Conservation (phyloP, 2,888 invertebrate species). For the Leptogaster cylindrica region DNA sequence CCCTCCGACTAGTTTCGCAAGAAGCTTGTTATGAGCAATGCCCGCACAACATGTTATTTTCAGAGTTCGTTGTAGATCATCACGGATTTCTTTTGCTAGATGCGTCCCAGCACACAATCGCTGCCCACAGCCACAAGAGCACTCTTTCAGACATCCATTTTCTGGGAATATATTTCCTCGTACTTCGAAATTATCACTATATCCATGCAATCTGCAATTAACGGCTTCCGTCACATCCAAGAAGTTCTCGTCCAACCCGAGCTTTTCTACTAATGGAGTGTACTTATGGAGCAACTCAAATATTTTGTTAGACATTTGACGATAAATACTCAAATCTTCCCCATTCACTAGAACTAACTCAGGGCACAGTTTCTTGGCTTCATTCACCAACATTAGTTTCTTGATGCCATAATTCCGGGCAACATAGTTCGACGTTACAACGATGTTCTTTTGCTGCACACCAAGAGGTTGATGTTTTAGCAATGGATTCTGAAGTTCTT, state of each 20-base stretch:
- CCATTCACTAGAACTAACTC: constrained; percentile 78
- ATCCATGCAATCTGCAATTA: constrained; percentile 47
- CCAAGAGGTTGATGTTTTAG: constrained; percentile 74
- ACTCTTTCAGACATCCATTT: constrained; percentile 66
- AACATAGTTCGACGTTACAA: constrained; percentile 85
- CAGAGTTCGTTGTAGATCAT: constrained; percentile 71
- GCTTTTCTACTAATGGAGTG: constrained; percentile 76
- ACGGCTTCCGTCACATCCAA: constrained; percentile 75
- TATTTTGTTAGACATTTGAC: constrained; percentile 78
- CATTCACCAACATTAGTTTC: constrained; percentile 79
- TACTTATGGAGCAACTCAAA: constrained; percentile 74
- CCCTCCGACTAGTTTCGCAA: constrained; percentile 78
- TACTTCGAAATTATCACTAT: background rate
- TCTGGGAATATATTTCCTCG: constrained; percentile 67
- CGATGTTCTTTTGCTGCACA: constrained; percentile 82
- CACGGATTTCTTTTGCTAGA: constrained; percentile 78
- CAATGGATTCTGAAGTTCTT: constrained; percentile 75
- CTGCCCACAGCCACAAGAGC: constrained; percentile 76
- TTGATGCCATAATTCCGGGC: constrained; percentile 77
- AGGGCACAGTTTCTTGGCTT: constrained; percentile 77
- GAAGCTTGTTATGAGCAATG: constrained; percentile 81
- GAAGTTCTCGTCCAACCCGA: constrained; percentile 86
- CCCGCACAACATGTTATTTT: constrained; percentile 83
- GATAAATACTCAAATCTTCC: constrained; percentile 82
- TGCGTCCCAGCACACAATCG: constrained; percentile 74